Conservation (phyloP, 1,140 invertebrate genomes). For the Triops longicaudatus region DNA sequence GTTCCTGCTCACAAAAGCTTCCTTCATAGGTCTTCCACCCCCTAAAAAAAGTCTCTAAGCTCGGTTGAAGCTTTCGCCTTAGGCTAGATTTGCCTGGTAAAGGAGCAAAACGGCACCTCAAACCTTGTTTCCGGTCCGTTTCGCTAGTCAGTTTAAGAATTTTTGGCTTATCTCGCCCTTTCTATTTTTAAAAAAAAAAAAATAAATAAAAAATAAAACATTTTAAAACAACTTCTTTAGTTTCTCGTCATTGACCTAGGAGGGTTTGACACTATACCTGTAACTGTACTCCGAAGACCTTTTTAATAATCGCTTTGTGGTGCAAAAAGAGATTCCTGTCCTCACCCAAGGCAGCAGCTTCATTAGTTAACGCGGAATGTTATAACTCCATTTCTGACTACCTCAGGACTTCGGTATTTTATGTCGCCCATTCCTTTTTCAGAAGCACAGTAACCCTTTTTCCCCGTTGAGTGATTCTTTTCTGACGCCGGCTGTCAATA, state of each 20-base stretch:
- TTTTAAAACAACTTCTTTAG: too few relatives aligned
- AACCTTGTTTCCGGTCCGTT: neutral
- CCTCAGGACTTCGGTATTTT: neutral
- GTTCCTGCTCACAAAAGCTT: neutral
- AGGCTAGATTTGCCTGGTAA: neutral
- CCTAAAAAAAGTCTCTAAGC: neutral
- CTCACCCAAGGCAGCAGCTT: neutral
- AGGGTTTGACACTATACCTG: too few relatives aligned
- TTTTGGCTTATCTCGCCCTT: neutral
- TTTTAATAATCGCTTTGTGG: too few relatives aligned
- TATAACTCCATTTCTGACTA: neutral
- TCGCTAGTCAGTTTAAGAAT: neutral
- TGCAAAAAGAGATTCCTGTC: neutral
- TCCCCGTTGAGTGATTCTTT: neutral
- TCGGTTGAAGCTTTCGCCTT: neutral
- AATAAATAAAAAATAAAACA: neutral
- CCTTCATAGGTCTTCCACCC: neutral
- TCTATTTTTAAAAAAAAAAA: too few relatives aligned
- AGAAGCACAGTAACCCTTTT: neutral
- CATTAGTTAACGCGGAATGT: neutral
- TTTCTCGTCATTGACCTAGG: too few relatives aligned
- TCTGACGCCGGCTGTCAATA: neutral
- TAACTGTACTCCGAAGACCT: too few relatives aligned
- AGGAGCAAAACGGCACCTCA: neutral
- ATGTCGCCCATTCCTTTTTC: neutral